Percentiles rank a stretch among this genome's conserved stretches.
These are phyloP conservation scores for Platerodrilus igneus DNA, from an alignment of 2,888 invertebrate genomes.

Conservation along the genomic window DNA sequence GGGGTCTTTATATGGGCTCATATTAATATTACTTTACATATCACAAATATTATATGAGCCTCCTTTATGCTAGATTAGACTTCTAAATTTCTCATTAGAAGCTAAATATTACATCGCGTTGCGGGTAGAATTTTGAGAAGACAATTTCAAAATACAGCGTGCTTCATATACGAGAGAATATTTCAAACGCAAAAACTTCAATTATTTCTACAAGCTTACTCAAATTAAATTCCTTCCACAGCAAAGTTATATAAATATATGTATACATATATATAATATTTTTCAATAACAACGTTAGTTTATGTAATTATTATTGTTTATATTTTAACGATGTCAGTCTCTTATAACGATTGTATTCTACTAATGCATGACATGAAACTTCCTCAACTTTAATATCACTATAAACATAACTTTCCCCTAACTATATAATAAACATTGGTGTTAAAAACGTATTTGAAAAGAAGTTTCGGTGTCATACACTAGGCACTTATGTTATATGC, in stretches of 20 bases:
- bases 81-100: no score
- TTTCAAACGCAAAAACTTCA: no score
- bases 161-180: no score
- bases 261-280: slow-evolving; percentile 4
- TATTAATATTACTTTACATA: no score
- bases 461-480: slow-evolving; percentile 44
- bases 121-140: no score
- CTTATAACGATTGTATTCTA: slow-evolving; percentile 19
- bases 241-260: slow-evolving; percentile 11
- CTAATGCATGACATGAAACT: slow-evolving; percentile 18
- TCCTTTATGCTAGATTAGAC: no score
- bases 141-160: no score
- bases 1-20: no score
- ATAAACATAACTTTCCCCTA: neutral
- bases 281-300: slow-evolving; percentile 9
- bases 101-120: no score
- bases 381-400: slow-evolving; percentile 5
- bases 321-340: slow-evolving; percentile 22
- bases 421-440: slow-evolving; percentile 5
- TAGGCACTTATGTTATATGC: slow-evolving; percentile 48
- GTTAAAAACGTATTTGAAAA: slow-evolving; percentile 31
- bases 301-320: slow-evolving; percentile 13
- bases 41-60: no score
- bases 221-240: slow-evolving; percentile 3
- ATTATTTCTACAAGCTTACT: no score